Base-by-base conservation (phyloP, 2,888 invertebrate species). In the Phoronis australis region DNA sequence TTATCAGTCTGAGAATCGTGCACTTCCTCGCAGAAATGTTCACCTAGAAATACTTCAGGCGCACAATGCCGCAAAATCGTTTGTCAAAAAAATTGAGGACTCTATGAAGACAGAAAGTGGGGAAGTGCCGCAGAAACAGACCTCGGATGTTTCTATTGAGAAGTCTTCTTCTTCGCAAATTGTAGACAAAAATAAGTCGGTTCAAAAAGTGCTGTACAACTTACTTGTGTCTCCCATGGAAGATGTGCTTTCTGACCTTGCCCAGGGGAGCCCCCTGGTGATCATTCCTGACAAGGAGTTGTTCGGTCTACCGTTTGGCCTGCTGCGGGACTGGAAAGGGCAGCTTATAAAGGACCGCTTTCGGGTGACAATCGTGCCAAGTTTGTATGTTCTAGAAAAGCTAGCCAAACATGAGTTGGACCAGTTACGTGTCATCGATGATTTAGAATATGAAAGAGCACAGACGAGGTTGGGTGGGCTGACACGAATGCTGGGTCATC, bases 271-370 rank as follows among this genome's bases (percentile, higher is more conserved):
- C 48, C 60, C 64, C 22, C 42, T 74, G n/a, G 55, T 69, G 5
- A 60, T 74, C 6, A 54, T 74, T 15, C 71, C 71, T n/a, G 71
- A 71, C 51, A 65, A 65, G 41, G 54, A 55, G n/a, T 52, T 74
- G 22, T 55, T 52, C 43, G 50, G 61, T n/a, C 66, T 66, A 42
- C 73, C 74, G 1, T 74, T 72, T 48, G 58, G 54, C 18, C 45
- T 61, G 15, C 55, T 73, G 2, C 60, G 64, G 41, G 67, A 72
- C 50, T 64, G 66, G 59, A 59, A 50, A 5, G 53, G 50, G 1
- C 44, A 20, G 23, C 9, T 18, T 4, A 18, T 43, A 12, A 18
- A 15, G 18, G 57, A 62, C 42, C 52, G 62, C 23, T 71, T 69
- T 51, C 50, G 55, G 31, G 53, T 73, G 24, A 69, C 65, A n/a